Base-by-base conservation (phyloP, 2,113 vertebrate species). In the Nothobranchius kuhntae region DNA sequence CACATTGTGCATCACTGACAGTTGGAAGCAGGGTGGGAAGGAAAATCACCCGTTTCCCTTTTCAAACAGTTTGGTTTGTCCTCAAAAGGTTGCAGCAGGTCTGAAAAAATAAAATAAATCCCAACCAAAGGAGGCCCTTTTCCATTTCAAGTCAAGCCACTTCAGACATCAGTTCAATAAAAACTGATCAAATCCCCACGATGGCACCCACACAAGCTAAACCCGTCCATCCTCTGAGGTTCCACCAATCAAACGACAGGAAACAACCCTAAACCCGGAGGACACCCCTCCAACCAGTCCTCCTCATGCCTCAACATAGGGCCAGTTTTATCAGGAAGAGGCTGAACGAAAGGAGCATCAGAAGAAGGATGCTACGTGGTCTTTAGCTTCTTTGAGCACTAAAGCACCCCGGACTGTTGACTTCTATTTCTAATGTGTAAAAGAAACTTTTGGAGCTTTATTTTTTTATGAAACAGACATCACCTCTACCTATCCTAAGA, bases 1-100 rank as follows among this genome's bases (percentile, higher is more conserved):
- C 71, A 55, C 55, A 60, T 21, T 38, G 71, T 65, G 13, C 50
- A 60, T 42, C 50, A 3, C 11, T 24, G 60, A 65, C 64, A 75
- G 36, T 7, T 53, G 54, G 51, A 71, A 64, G 62, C 56, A 21
- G 35, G 59, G 46, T 53, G 0, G 15, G 38, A 71, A 64, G 17
- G 75, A 54, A 24, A 69, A 53, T 54, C 42, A 54, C 17, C 1
- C 7, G 53, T 14, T 35, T 61, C n/a, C 44, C 21, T 61, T 53
- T 51, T 21, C 64, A 67, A 56, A 45, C 61, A 56, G 9, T 9
- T 12, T 2, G 30, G 50, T 42, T 14, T 24, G 38, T n/a, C 40
- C 21, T 61, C 40, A 47, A 24, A 24, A 21, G 46, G 52, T 26
- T 51, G 10, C 11, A 75, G 44, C 35, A 11, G 36, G 26, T 50